Evolutionary conservation across 2,888 invertebrate genomes (phyloP).

Genomic region (Cryptocephalus moraei): DNA sequence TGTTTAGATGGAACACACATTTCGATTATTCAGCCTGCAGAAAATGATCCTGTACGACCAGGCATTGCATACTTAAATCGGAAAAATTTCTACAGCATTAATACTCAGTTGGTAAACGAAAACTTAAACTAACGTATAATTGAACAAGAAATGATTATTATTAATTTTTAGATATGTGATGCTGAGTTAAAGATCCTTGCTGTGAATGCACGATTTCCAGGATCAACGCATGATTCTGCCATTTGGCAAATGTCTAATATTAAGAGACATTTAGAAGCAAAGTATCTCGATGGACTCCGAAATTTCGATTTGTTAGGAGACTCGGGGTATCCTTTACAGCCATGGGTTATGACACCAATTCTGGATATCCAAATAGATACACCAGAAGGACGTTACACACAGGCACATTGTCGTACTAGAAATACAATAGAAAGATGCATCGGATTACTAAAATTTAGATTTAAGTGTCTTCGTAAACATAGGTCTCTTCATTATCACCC

Average conservation of each 20-base stretch:
- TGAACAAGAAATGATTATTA: not conserved
- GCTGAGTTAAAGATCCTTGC: not conserved
- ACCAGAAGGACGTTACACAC: conserved; percentile 4
- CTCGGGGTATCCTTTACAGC: conserved; percentile 6
- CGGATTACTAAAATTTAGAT: not conserved
- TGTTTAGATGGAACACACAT: not conserved
- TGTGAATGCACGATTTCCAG: not conserved
- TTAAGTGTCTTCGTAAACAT: not conserved
- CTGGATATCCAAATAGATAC: conserved; percentile 2
- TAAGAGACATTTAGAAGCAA: not conserved
- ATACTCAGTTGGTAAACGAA: not conserved
- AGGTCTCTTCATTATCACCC: not conserved
- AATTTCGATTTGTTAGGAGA: conserved; percentile 3
- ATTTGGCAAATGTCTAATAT: not conserved
- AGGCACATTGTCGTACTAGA: conserved; percentile 2
- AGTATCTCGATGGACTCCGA: not conserved
- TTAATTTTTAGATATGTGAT: conserved; percentile 1
- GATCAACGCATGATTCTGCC: no score
- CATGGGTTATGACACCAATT: conserved; percentile 7
- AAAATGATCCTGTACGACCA: not conserved
- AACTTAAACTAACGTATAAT: not conserved
- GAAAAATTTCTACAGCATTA: not conserved
- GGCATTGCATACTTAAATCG: not conserved
- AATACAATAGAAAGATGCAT: conserved; percentile 1
- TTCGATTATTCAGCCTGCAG: not conserved